Conservation (phyloP, 2,113 vertebrate species). For the Rana temporaria region DNA sequence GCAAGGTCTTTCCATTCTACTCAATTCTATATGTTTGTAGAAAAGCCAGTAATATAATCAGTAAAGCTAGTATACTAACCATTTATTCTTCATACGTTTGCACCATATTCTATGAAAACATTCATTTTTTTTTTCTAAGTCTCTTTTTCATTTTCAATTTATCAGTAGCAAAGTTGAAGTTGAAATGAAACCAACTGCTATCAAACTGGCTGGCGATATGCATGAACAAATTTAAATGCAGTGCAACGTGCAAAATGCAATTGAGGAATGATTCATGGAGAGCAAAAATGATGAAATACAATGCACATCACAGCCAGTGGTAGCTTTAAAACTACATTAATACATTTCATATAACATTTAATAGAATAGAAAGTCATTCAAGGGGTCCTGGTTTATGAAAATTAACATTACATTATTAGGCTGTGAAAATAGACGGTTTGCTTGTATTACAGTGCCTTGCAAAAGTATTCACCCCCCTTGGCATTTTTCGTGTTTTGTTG, state of each 20-base stretch:
- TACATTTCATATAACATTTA: conserved; percentile 16
- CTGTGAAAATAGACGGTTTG: neutral
- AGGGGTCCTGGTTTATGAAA: neutral
- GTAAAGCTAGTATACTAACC: neutral
- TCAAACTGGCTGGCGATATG: neutral
- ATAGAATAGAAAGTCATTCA: neutral
- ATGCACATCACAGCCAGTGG: neutral
- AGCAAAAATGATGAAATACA: conserved; percentile 19
- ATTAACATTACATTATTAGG: conserved; percentile 2
- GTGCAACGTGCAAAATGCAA: neutral
- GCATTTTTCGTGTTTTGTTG: no score
- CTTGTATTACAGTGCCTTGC: no score
- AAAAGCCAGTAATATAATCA: neutral
- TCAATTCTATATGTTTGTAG: neutral
- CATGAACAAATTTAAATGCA: conserved; percentile 9
- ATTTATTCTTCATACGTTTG: neutral
- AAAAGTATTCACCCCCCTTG: no score
- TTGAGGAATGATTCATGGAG: conserved; percentile 24
- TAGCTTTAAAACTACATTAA: neutral
- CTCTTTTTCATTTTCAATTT: conserved; percentile 22
- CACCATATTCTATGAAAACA: neutral
- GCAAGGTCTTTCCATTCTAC: neutral
- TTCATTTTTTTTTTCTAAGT: neutral
- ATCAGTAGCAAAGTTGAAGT: conserved; percentile 19
- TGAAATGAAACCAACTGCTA: conserved; percentile 9